Evolutionary conservation across 2,797 vertebrate species (phyloP), one percentile per base, ranked within the genome.

Genomic region (Neosilurus mollespiculum): DNA sequence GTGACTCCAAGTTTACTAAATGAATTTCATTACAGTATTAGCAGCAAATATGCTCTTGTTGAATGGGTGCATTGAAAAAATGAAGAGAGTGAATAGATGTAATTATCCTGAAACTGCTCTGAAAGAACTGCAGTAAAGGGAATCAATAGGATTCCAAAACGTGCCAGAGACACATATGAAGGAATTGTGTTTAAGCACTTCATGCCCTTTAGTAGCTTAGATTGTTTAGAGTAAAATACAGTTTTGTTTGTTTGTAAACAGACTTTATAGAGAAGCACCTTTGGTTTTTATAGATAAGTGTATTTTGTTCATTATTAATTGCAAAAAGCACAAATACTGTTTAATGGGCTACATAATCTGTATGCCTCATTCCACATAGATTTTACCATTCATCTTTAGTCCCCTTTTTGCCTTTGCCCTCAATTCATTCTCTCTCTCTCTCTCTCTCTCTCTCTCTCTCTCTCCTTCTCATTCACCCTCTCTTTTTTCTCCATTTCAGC

Each of bases 1-100:
- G 92, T 91, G 91, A 89, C 89, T 91, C 87, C 86, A 91, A 92
- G 90, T 93, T 94, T 90, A 92, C 91, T 87, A 92, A 93, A 91
- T 93, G 91, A 92, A 94, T 94, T 95, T 94, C 93, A 95, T 94
- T 94, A 94, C 88, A 87, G 90, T 90, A 92, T 94, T 94, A 94
- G 88, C 86, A 77, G 81, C 88, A 91, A 84, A 90, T 91, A 89
- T 92, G 91, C 91, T 85, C 88, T 86, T 83, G 65, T 59, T 86
- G 90, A 93, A 89, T 81, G 37, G 89, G 84, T 90, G 88, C 90
- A 90, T 93, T 92, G 89, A 86, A 83, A 90, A 81, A 89, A 89
- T 83, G 89, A 78, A 89, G 90, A 91, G 84, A 80, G 87, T 75
- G 88, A 90, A 92, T 89, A 86, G 87, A 92, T 91, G 87, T 87